Conservation (phyloP, 2,797 vertebrate genomes). For the Malurus leucopterus region DNA sequence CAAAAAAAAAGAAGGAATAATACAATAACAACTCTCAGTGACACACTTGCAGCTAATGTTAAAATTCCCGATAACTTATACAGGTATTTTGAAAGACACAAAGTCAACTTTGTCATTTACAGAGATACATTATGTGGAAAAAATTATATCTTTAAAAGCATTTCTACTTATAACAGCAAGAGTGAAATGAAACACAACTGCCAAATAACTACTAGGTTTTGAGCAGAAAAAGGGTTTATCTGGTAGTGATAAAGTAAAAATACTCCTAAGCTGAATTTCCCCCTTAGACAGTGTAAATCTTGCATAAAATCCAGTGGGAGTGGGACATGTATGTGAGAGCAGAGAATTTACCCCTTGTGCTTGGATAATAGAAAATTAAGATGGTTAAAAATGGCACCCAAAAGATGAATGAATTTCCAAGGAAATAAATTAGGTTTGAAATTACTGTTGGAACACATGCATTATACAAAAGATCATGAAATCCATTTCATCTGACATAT, state of each 20-base stretch:
- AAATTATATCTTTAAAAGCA: conserved; percentile 27
- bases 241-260: conserved; percentile 18
- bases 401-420: conserved; percentile 60
- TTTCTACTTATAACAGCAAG: conserved; percentile 50
- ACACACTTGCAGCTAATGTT: not conserved
- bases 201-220: conserved; percentile 24
- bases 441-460: conserved; percentile 62
- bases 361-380: conserved; percentile 55
- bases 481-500: conserved; percentile 60
- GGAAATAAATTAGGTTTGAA: conserved; percentile 66
- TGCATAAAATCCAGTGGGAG: not conserved
- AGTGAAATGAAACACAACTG: conserved; percentile 20
- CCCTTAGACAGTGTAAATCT: not conserved
- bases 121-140: conserved; percentile 29
- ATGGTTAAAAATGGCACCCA: conserved; percentile 46
- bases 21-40: not conserved
- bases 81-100: conserved; percentile 27
- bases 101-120: conserved; percentile 17
- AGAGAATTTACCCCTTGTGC: conserved; percentile 32
- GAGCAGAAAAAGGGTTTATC: not conserved
- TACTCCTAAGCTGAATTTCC: conserved; percentile 8
- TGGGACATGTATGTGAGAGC: not conserved
- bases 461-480: conserved; percentile 64
- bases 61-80: not conserved
- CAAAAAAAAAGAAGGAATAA: not conserved